phyloP scores from a whole-genome alignment of 2,797 vertebrate species.

The Oceanodroma leucorhoa region DNA sequence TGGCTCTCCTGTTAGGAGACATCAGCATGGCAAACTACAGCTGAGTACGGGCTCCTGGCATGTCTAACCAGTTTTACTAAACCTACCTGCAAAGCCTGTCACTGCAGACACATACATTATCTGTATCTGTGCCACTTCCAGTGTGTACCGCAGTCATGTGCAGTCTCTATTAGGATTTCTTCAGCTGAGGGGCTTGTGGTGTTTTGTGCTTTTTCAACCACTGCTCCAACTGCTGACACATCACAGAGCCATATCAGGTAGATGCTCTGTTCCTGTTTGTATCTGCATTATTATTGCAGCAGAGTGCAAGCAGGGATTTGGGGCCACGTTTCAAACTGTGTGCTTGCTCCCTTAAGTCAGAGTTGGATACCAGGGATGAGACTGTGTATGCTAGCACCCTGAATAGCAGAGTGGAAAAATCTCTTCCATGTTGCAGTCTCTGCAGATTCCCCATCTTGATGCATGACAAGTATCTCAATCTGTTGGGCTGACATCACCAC shows the following conservation, averaged over 20 bases:
- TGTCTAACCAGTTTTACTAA: not conserved
- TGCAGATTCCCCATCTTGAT: not conserved
- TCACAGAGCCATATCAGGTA: not conserved
- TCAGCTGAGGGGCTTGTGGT: not conserved
- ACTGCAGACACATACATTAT: accelerated
- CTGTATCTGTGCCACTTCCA: not conserved
- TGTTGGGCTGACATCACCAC: not conserved
- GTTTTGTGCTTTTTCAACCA: not conserved
- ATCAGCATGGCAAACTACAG: not conserved
- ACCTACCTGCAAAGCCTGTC: not conserved
- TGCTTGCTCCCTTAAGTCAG: not conserved
- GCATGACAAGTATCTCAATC: not conserved
- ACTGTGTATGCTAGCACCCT: not conserved
- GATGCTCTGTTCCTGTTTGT: not conserved
- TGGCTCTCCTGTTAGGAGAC: not conserved
- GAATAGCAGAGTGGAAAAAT: not conserved
- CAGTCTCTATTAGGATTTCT: not conserved
- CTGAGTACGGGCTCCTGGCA: not conserved
- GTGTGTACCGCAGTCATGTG: too few species aligned
- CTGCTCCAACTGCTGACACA: not conserved
- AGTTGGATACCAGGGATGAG: not conserved
- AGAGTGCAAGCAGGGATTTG: not conserved
- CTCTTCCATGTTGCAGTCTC: not conserved
- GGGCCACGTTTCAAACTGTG: not conserved
- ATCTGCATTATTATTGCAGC: not conserved